phyloP scores from a whole-genome alignment of 2,113 vertebrate species.

The Onychostoma macrolepis region DNA sequence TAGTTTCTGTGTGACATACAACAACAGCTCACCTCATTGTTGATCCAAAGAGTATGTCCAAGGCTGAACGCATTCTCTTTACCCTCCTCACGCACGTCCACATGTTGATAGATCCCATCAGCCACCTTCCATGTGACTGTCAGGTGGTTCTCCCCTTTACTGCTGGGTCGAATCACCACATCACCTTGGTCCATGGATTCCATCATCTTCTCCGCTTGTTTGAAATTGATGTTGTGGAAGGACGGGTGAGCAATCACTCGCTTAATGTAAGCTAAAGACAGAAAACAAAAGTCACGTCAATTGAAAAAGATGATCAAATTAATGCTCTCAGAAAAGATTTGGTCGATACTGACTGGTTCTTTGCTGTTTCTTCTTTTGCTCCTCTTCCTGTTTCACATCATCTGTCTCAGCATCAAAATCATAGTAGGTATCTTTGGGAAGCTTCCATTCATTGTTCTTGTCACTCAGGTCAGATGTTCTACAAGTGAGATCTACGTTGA shows the following conservation, averaged over 20 bases:
- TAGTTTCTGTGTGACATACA: not conserved
- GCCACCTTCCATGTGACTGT: constrained; percentile 98
- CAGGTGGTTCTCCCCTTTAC: constrained; percentile 96
- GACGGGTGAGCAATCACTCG: constrained; percentile 97
- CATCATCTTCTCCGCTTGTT: constrained; percentile 99
- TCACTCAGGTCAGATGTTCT: constrained; percentile 96
- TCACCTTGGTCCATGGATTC: constrained; percentile 98
- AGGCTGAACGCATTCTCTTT: constrained; percentile 99
- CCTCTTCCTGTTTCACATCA: constrained; percentile 92
- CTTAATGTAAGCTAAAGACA: constrained; percentile 89
- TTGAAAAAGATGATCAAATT: not conserved
- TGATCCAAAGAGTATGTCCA: constrained; percentile 96
- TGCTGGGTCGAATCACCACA: constrained; percentile 95
- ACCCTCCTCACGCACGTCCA: constrained; percentile 94
- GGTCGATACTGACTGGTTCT: constrained; percentile 86
- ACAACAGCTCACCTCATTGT: constrained; percentile 81
- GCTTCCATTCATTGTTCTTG: constrained; percentile 97
- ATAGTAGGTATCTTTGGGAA: constrained; percentile 96
- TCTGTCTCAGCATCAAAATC: constrained; percentile 93
- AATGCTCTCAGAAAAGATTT: not conserved
- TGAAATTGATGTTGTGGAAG: constrained; percentile 99
- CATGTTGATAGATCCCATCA: constrained; percentile 95
- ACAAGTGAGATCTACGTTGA: constrained; percentile 96
- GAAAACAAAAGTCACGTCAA: not conserved
- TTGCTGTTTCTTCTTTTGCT: constrained; percentile 94